These are phyloP conservation scores for Sphaeramia orbicularis DNA, from an alignment of 2,797 vertebrate genomes.

Conservation along the genomic window DNA sequence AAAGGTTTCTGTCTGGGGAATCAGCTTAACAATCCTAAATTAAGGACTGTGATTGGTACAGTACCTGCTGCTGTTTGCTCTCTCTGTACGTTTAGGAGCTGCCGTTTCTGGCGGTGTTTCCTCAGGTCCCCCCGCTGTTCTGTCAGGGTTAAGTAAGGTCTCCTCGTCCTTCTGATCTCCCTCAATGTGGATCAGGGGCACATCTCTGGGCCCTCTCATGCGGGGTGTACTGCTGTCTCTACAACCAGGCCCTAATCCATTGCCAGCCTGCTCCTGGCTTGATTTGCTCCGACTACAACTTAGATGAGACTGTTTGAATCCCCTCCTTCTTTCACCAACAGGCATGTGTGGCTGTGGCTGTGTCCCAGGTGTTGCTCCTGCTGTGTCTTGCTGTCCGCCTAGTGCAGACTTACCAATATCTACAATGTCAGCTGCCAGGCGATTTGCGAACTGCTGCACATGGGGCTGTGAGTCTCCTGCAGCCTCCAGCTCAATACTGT, in stretches of 20 bases:
- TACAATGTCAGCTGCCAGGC: conserved; percentile 87
- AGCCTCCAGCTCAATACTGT: conserved; percentile 81
- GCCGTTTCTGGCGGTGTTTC: conserved; percentile 68
- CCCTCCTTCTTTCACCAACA: conserved; percentile 78
- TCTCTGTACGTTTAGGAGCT: conserved; percentile 60
- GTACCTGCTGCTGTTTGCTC: conserved; percentile 82
- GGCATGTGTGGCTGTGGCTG: conserved; percentile 64
- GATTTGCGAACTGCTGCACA: conserved; percentile 87
- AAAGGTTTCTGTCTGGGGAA: conserved; percentile 8
- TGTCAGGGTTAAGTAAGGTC: conserved; percentile 57
- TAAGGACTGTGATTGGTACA: conserved; percentile 25
- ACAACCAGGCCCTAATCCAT: conserved; percentile 34
- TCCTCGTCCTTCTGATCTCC: conserved; percentile 90
- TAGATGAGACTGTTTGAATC: conserved; percentile 77
- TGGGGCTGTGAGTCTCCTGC: conserved; percentile 83
- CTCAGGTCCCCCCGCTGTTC: conserved; percentile 53
- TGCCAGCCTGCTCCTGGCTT: conserved; percentile 74
- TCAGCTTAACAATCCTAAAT: conserved; percentile 14
- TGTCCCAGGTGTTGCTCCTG: conserved; percentile 44
- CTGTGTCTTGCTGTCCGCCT: conserved; percentile 83
- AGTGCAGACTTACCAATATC: conserved; percentile 87
- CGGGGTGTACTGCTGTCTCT: conserved; percentile 55
- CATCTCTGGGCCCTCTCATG: conserved; percentile 85
- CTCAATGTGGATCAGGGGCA: conserved; percentile 98
- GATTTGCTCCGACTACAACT: conserved; percentile 66